Conservation (phyloP, 2,888 invertebrate genomes). For the Glaucopsyche alexis region DNA sequence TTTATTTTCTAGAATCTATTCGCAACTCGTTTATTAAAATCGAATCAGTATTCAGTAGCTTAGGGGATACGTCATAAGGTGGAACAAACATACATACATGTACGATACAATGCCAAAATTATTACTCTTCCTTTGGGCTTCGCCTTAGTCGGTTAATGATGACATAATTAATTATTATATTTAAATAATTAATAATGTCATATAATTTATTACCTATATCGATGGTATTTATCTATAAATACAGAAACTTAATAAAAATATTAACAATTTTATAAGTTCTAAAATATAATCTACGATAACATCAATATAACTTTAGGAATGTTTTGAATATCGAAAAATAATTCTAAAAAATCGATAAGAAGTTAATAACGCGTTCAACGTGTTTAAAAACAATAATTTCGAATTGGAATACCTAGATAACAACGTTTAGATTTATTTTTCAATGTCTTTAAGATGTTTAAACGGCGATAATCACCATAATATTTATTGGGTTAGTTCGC, state of each 20-base stretch:
- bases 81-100: no score
- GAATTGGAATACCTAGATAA: not conserved
- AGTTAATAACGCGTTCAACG: not conserved
- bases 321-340: not conserved
- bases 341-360: not conserved
- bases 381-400: not conserved
- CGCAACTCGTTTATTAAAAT: no score
- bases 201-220: no score
- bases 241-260: not conserved
- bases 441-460: constrained; percentile 16
- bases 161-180: no score
- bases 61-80: no score
- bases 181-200: no score
- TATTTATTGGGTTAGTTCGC: constrained; percentile 6
- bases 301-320: not conserved
- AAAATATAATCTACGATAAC: not conserved
- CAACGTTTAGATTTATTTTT: not conserved
- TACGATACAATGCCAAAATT: no score
- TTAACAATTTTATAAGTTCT: not conserved
- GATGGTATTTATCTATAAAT: not conserved
- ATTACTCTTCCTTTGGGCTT: no score
- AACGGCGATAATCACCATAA: constrained; percentile 17
- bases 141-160: no score
- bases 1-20: no score
- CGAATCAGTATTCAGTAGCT: no score